phyloP scores from a whole-genome alignment of 2,797 vertebrate genomes.

The Tokudaia tokunoshimensis region DNA sequence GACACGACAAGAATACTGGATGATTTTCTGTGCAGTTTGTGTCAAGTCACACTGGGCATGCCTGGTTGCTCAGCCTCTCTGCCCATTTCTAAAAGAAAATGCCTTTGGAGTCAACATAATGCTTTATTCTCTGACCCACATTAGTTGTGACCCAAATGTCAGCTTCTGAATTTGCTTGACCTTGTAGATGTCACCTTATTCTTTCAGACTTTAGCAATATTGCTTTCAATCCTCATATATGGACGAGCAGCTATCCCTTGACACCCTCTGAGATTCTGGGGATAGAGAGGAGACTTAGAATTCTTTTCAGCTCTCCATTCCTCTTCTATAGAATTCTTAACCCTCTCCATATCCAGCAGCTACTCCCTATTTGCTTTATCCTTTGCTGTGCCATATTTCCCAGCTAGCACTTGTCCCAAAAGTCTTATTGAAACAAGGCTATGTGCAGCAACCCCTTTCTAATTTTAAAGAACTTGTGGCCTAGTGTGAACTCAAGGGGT shows the following conservation, averaged over 20 bases:
- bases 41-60: background rate
- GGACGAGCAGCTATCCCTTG: background rate
- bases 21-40: fast-evolving
- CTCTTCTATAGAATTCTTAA: background rate
- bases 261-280: background rate
- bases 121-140: conserved; percentile 42
- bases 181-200: conserved; percentile 31
- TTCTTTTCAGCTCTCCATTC: background rate
- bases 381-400: background rate
- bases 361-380: background rate
- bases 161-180: conserved; percentile 42
- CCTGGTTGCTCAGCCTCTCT: background rate
- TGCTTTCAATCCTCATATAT: background rate
- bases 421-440: background rate
- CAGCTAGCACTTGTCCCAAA: background rate
- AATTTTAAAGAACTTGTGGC: background rate
- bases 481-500: background rate
- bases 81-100: conserved; percentile 34
- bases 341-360: background rate
- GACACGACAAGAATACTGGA: background rate
- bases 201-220: conserved; percentile 46
- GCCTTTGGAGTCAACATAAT: conserved; percentile 21
- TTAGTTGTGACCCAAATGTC: conserved; percentile 35
- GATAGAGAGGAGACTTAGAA: background rate
- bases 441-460: background rate